Evolutionary conservation across 1,140 invertebrate genomes (phyloP).

Genomic region (Sitodiplosis mosellana): DNA sequence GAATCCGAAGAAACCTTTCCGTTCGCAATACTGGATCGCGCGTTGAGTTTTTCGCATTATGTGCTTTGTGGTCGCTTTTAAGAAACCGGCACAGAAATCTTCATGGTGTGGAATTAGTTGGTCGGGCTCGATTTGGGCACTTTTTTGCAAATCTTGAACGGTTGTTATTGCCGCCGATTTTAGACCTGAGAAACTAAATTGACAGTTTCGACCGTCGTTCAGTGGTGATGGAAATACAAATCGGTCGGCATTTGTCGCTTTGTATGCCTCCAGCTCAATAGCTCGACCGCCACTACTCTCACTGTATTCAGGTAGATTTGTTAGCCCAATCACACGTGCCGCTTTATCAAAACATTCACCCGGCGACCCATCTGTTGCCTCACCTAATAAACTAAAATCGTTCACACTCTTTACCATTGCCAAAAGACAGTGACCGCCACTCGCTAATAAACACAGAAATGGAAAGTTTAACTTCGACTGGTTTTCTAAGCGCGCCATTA

Average conservation of each 20-base stretch:
- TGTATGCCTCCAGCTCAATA: conserved; percentile 60
- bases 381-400: conserved; percentile 62
- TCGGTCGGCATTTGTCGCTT: conserved; percentile 37
- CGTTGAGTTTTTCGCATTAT: conserved; percentile 63
- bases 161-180: conserved; percentile 32
- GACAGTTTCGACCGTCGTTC: conserved; percentile 43
- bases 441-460: conserved; percentile 74
- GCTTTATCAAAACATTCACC: conserved; percentile 86
- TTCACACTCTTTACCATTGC: conserved; percentile 55
- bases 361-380: conserved; percentile 65
- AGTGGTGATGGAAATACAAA: conserved; percentile 48
- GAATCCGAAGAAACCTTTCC: conserved; percentile 34
- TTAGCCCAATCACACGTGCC: conserved; percentile 68
- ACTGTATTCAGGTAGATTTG: conserved; percentile 57
- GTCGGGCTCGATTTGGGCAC: conserved; percentile 37
- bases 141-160: conserved; percentile 38
- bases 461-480: conserved; percentile 47
- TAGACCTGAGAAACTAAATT: conserved; percentile 71
- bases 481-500: conserved; percentile 63
- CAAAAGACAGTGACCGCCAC: conserved; percentile 81
- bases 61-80: conserved; percentile 56
- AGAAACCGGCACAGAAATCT: conserved; percentile 75
- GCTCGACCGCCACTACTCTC: conserved; percentile 70
- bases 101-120: conserved; percentile 55
- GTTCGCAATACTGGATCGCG: conserved; percentile 56